Evolutionary conservation across 1,140 invertebrate species (phyloP).

Genomic region (Trichonephila inaurata): DNA sequence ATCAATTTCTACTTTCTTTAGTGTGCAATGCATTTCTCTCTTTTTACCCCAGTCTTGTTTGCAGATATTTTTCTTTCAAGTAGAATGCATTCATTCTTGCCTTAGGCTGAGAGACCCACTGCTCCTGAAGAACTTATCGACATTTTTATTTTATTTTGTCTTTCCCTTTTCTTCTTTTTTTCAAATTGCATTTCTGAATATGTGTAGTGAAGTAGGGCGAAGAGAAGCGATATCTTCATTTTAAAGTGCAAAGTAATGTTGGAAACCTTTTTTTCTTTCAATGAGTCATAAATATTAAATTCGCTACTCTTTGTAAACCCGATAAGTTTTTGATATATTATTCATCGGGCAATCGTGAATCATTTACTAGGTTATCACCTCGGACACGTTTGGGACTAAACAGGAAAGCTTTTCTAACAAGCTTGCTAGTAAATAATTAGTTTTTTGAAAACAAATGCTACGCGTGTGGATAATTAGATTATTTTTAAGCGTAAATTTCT

Average conservation of each 20-base stretch:
- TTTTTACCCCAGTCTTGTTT: neutral
- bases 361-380: neutral
- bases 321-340: neutral
- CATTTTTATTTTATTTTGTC: neutral
- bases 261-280: neutral
- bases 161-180: neutral
- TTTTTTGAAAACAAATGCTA: no score
- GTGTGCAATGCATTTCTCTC: neutral
- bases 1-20: neutral
- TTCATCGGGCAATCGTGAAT: neutral
- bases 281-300: constrained; percentile 49
- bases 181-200: neutral
- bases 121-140: neutral
- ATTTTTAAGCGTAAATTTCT: no score
- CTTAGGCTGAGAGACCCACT: neutral
- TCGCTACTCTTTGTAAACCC: neutral
- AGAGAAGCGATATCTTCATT: neutral
- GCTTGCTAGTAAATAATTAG: no score
- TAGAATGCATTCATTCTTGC: neutral
- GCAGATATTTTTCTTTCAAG: neutral
- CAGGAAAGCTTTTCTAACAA: no score
- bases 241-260: neutral
- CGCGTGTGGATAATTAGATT: no score
- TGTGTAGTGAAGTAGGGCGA: no score
- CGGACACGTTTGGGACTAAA: no score